Conservation (phyloP, 2,797 vertebrate species). For the Liasis olivaceus region DNA sequence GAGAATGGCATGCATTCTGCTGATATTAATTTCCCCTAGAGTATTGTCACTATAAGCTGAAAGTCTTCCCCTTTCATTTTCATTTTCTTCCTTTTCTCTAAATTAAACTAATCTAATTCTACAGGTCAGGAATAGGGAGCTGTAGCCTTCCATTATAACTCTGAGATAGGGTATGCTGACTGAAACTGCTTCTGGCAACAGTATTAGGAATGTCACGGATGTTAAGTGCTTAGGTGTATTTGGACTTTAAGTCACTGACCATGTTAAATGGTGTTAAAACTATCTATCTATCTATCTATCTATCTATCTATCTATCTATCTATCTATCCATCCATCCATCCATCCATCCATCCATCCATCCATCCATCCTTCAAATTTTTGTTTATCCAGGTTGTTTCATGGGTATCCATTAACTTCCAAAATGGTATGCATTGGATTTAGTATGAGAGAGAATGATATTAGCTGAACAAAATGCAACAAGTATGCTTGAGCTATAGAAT, state of each 20-base stretch:
- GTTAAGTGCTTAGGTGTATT: background rate
- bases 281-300: too few species aligned
- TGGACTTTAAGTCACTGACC: background rate
- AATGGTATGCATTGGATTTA: background rate
- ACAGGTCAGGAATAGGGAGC: background rate
- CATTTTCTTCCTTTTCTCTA: background rate
- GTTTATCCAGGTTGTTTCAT: background rate
- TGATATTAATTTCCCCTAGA: background rate
- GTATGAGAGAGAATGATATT: background rate
- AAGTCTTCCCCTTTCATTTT: background rate
- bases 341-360: too few species aligned
- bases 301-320: too few species aligned
- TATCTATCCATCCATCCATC: too few species aligned
- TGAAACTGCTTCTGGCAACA: background rate
- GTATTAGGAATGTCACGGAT: background rate
- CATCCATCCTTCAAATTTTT: background rate
- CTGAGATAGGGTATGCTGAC: background rate
- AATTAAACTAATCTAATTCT: background rate
- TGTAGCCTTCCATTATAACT: background rate
- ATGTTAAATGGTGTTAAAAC: background rate
- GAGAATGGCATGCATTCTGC: background rate
- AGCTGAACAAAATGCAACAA: background rate
- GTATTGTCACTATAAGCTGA: background rate
- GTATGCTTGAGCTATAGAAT: background rate
- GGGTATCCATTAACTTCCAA: background rate